Percentiles rank a stretch among this genome's conserved stretches.
These are phyloP conservation scores for Calyptomena viridis DNA, from an alignment of 2,113 vertebrate species.

Conservation along the genomic window DNA sequence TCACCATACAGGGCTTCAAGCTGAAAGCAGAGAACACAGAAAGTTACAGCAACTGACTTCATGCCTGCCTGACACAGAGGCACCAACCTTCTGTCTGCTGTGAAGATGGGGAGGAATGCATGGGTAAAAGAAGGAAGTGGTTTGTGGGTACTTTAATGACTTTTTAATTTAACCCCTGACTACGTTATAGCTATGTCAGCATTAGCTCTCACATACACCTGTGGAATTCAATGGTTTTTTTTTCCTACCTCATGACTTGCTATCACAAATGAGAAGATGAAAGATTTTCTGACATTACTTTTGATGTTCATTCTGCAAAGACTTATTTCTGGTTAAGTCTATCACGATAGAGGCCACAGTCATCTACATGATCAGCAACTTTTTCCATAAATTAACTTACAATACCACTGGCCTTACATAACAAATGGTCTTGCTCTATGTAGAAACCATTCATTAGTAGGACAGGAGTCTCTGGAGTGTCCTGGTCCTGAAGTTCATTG, in stretches of 20 bases:
- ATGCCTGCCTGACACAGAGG: conserved; percentile 60
- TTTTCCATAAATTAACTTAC: neutral
- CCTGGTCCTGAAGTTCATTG: neutral
- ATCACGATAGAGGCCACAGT: neutral
- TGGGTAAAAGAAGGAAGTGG: conserved; percentile 71
- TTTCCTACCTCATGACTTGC: neutral
- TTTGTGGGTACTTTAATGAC: conserved; percentile 48
- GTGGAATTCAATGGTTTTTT: neutral
- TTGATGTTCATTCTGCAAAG: neutral
- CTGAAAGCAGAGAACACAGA: conserved; percentile 65
- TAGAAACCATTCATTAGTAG: neutral
- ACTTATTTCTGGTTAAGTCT: neutral
- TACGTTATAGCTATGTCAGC: conserved; percentile 32
- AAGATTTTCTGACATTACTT: neutral
- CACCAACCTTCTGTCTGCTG: neutral
- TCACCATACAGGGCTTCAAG: conserved; percentile 63
- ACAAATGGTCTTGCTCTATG: neutral
- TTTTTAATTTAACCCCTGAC: neutral
- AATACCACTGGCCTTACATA: fast-evolving
- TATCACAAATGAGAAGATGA: neutral
- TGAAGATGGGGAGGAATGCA: neutral
- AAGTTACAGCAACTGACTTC: conserved; percentile 54
- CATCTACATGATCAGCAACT: neutral
- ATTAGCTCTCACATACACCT: neutral
- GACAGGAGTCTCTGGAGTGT: neutral